phyloP scores from a whole-genome alignment of 2,113 vertebrate species.

The Fregata magnificens region DNA sequence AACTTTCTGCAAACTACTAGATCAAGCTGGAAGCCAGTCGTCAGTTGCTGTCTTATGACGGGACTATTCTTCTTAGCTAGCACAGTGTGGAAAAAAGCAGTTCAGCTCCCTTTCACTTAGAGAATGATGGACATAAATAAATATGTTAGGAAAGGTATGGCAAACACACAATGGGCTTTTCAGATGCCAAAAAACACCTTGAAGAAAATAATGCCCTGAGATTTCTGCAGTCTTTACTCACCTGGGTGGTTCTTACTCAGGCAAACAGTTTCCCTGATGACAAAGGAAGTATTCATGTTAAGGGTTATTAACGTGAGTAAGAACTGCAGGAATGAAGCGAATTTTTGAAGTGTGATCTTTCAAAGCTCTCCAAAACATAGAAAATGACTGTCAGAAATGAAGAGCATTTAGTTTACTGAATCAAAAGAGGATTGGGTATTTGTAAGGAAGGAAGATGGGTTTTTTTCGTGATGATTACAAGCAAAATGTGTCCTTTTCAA shows the following conservation, averaged over 20 bases:
- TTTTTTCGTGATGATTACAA: neutral
- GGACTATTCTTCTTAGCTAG: conserved; percentile 27
- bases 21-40: neutral
- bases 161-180: neutral
- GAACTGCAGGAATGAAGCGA: neutral
- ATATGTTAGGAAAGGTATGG: neutral
- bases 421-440: neutral
- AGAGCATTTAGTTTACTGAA: neutral
- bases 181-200: neutral
- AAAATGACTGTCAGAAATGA: neutral
- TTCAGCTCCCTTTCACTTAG: conserved; percentile 18
- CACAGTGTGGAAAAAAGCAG: conserved; percentile 2
- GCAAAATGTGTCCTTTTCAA: neutral
- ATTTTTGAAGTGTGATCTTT: neutral
- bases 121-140: conserved; percentile 15
- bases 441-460: neutral
- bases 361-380: neutral
- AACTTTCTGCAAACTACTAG: neutral
- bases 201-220: neutral
- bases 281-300: neutral
- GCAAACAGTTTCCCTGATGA: neutral
- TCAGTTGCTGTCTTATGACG: neutral
- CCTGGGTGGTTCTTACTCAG: neutral
- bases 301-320: neutral
- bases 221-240: neutral